Evolutionary conservation across 23 tunicate species (phyloP).

Genomic region (Oikopleura dioica): DNA sequence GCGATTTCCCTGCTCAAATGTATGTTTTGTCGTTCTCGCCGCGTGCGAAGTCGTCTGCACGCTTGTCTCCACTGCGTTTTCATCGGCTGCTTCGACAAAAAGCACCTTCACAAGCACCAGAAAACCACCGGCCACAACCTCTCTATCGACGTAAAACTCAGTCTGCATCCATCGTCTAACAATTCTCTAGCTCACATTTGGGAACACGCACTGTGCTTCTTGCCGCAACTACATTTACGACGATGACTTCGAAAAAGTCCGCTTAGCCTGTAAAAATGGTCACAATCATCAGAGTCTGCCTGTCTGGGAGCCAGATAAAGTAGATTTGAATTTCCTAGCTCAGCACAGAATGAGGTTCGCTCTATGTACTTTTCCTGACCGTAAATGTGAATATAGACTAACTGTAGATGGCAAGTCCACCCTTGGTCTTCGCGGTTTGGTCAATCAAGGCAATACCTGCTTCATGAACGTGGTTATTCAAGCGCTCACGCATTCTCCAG

Average conservation of each 20-base stretch:
- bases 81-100: constrained; percentile 55
- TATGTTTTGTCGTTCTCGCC: background rate
- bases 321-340: background rate
- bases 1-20: background rate
- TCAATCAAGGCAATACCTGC: constrained; percentile 87
- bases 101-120: background rate
- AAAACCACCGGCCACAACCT: background rate
- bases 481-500: constrained; percentile 91
- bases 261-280: too few relatives aligned
- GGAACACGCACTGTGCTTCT: constrained; percentile 50
- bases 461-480: constrained; percentile 79
- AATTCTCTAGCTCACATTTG: constrained; percentile 23
- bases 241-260: constrained; percentile 34
- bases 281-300: background rate
- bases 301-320: background rate
- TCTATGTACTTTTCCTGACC: background rate
- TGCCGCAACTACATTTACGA: constrained; percentile 73
- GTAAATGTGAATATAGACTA: background rate
- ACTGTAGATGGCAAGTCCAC: constrained; percentile 15
- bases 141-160: constrained; percentile 18
- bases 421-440: constrained; percentile 70
- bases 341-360: background rate
- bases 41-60: constrained; percentile 30
- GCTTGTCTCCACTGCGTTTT: constrained; percentile 88
- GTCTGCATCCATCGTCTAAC: background rate